Base-by-base conservation (phyloP, 2,888 invertebrate species). In the Parnassius glacialis region DNA sequence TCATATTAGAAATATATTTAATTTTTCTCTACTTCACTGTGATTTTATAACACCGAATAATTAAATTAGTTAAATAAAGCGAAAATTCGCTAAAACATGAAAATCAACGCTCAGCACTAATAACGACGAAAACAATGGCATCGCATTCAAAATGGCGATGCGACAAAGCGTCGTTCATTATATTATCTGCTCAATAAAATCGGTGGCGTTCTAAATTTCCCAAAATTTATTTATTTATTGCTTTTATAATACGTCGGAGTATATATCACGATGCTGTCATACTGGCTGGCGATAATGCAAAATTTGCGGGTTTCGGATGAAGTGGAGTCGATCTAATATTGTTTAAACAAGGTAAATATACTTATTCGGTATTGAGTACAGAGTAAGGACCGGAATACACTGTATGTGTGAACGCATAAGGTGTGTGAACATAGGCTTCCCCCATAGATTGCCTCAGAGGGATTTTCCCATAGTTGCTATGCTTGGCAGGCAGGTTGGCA, bases 191-290 rank as follows among this genome's bases (percentile, higher is more conserved):
- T 74, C 85, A 85, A 88, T 87, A 84, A 87, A 83, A 85, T 83
- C 78, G 81, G 76, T 76, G 70, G 76, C 76, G 84, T 88, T 89
- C 90, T 90, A 91, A 91, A 90, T 90, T 87, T 81, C 78, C 79
- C 79, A 75, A 83, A 83, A 88, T 88, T 86, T 88, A 91, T 90
- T 87, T 90, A 90, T 91, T 90, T 90, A 90, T 87, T 85, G 86
- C 90, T 86, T 89, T 90, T 89, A 90, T 91, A 89, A 90, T 90
- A 87, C 87, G 84, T 84, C 84, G 81, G 86, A 82, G 83, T 87
- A 89, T 90, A 90, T 91, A 90, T 91, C 90, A 91, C 81, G 68
- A 74, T 74, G 70, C 87, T 91, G 91, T 90, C 91, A 87, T 85
- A 86, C 83, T 80, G 80, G 81, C 80, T 81, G 80, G 87, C 87